phyloP scores from a whole-genome alignment of 2,113 vertebrate genomes.

The human (Homo sapiens) region DNA sequence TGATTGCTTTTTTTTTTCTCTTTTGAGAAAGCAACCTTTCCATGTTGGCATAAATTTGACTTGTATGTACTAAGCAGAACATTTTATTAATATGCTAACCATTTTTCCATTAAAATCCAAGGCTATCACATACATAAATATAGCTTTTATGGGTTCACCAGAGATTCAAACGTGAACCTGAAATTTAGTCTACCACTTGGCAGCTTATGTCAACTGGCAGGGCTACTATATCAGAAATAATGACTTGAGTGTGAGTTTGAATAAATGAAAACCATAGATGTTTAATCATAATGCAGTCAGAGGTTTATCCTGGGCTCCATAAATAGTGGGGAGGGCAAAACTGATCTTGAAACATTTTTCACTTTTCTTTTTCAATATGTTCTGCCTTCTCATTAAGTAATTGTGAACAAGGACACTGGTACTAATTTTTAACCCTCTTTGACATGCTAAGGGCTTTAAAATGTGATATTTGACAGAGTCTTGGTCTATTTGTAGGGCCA shows the following conservation, averaged over 20 bases:
- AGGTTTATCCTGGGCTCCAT: neutral
- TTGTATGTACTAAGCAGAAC: constrained; percentile 29
- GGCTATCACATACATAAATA: constrained; percentile 42
- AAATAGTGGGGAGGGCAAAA: constrained; percentile 6
- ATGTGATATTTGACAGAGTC: neutral
- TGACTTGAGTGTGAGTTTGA: constrained; percentile 55
- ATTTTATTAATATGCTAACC: constrained; percentile 47
- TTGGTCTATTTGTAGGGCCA: neutral
- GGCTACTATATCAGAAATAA: constrained; percentile 59
- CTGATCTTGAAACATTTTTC: constrained; percentile 3
- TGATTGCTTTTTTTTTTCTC: neutral
- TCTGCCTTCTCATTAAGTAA: neutral
- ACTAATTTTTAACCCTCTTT: constrained; percentile 21
- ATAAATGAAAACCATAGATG: constrained; percentile 58
- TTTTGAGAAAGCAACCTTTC: constrained; percentile 35
- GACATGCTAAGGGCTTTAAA: neutral
- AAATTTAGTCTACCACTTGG: constrained; percentile 36
- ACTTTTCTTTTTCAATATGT: neutral
- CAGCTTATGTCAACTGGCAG: constrained; percentile 33
- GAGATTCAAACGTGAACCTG: constrained; percentile 60
- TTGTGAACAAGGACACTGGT: neutral
- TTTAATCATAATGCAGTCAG: constrained; percentile 44
- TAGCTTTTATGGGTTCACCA: constrained; percentile 37
- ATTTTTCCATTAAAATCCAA: constrained; percentile 54
- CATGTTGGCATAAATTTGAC: constrained; percentile 26